phyloP scores from a whole-genome alignment of 2,888 invertebrate species.

The Lordiphosa andalusiaca region DNA sequence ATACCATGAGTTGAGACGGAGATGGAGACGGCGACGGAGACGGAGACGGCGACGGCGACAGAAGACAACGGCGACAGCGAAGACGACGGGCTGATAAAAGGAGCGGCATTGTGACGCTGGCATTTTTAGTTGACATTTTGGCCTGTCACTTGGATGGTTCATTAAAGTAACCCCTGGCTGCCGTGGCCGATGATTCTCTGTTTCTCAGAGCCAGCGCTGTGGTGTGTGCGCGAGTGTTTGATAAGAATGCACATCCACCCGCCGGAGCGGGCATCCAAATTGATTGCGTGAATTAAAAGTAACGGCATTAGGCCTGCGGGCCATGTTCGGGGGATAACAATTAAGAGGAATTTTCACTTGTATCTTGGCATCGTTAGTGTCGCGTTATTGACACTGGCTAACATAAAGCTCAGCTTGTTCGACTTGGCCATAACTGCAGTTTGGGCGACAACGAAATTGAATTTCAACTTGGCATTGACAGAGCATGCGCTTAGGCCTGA shows the following conservation, averaged over 20 bases:
- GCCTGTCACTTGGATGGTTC: constrained; percentile 27
- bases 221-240: neutral
- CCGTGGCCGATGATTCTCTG: neutral
- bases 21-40: constrained; percentile 1
- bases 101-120: constrained; percentile 26
- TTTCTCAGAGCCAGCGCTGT: neutral
- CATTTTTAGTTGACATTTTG: constrained; percentile 36
- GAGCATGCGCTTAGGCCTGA: constrained; percentile 8
- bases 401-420: constrained; percentile 13
- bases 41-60: constrained; percentile 8
- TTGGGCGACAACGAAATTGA: constrained; percentile 14
- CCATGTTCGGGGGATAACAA: constrained; percentile 3
- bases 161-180: constrained; percentile 5
- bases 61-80: constrained; percentile 6
- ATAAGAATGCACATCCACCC: constrained; percentile 1
- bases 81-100: constrained; percentile 22
- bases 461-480: constrained; percentile 13
- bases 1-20: constrained; percentile 9
- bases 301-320: neutral
- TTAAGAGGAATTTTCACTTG: constrained; percentile 12
- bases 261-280: neutral
- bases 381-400: constrained; percentile 12
- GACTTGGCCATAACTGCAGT: constrained; percentile 13
- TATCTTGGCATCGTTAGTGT: constrained; percentile 9
- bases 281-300: constrained; percentile 9